Conservation (phyloP, 2,797 vertebrate species). For the Alectoris magna region DNA sequence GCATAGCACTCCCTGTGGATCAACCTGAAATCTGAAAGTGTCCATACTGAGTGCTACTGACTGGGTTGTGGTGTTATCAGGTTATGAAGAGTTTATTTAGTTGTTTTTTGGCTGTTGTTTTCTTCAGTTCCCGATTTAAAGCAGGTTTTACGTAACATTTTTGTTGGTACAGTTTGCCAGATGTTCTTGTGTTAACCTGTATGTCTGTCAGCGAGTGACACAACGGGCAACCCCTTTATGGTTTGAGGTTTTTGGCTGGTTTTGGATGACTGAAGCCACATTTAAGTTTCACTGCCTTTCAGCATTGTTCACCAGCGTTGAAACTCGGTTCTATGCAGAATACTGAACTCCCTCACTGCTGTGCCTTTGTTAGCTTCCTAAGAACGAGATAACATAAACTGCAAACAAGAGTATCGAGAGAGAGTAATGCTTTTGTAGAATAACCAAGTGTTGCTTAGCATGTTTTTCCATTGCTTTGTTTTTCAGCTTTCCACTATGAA, state of each 20-base stretch:
- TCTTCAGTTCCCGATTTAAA: neutral
- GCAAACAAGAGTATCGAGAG: neutral
- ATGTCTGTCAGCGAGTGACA: neutral
- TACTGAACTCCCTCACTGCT: neutral
- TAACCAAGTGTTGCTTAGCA: neutral
- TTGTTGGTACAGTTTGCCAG: neutral
- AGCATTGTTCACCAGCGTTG: neutral
- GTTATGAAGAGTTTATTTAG: neutral
- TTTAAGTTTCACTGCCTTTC: neutral
- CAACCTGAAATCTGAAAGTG: neutral
- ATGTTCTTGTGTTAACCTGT: neutral
- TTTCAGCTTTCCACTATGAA: neutral
- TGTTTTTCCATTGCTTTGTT: neutral
- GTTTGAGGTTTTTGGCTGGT: neutral
- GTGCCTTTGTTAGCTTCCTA: neutral
- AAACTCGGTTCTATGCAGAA: neutral
- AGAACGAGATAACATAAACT: neutral
- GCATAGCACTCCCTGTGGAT: fast-evolving
- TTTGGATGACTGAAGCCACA: neutral
- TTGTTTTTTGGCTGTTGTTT: neutral
- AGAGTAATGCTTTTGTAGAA: neutral
- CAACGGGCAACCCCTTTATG: neutral
- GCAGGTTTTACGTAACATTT: neutral
- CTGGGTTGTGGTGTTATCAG: neutral
- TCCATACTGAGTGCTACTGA: neutral